Base-by-base conservation (phyloP, 2,888 invertebrate species). In the Anarsia innoxiella region DNA sequence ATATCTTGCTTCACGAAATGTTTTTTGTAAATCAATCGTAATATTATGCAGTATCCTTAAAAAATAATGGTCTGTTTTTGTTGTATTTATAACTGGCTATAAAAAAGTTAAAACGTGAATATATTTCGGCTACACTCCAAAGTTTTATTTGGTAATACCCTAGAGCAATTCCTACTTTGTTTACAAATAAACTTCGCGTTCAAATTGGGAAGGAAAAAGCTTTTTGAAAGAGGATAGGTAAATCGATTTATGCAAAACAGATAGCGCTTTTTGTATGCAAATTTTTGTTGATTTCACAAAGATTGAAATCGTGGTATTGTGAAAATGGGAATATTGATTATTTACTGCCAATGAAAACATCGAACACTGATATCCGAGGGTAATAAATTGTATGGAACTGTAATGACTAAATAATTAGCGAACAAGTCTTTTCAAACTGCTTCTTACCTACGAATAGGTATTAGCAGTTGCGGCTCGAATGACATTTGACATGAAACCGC, bases 171-270 rank as follows among this genome's bases (percentile, higher is more conserved):
- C 66, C 66, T 73, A 76, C 74, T 79, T 80, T 80, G 77, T 80
- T 80, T 80, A 80, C 78, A 76, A 80, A 79, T 80, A 79, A 78
- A 79, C 75, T 79, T 76, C 68, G 60, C 66, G 74, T 73, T 71
- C 74, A 76, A 80, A 74, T 76, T 73, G 75, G 71, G 68, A 76
- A 76, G 68, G 75, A 76, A 80, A 77, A 75, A 78, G 72, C 74
- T 77, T 78, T 55, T 74, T 72, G 71, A 74, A 78, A 77, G 75
- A 72, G 78, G 76, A 82, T 79, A 73, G 75, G 78, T 74, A 80
- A 83, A 80, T 80, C 78, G 80, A 78, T 83, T 83, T 80, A 82
- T 80, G 78, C 74, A 80, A 82, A 82, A 71, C 67, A 79, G 78
- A 77, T 77, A 70, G 76, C 74, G 76, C 80, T 79, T 82, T 83